Conservation (phyloP, 1,140 invertebrate species). For the Cotesia vestalis region DNA sequence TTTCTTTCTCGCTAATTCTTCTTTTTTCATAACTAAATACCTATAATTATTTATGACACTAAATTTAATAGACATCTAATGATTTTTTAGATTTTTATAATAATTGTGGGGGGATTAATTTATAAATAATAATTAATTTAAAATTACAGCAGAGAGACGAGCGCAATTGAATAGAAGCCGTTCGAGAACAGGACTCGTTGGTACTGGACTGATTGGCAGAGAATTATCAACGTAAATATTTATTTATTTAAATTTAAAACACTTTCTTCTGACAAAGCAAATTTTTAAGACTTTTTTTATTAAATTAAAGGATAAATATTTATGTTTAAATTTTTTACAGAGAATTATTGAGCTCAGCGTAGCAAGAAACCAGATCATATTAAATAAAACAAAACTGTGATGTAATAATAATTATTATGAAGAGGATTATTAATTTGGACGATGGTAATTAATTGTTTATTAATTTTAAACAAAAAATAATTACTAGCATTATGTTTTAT, state of each 20-base stretch:
- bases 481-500: too few relatives aligned
- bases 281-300: too few relatives aligned
- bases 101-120: conserved; percentile 43
- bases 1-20: too few relatives aligned
- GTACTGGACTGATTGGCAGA: conserved; percentile 66
- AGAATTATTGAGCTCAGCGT: conserved; percentile 64
- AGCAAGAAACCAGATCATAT: conserved; percentile 45
- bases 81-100: too few relatives aligned
- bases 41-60: conserved; percentile 13
- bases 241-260: conserved; percentile 33
- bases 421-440: too few relatives aligned
- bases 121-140: conserved; percentile 12
- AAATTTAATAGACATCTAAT: too few relatives aligned
- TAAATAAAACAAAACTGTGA: conserved; percentile 62
- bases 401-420: conserved; percentile 35
- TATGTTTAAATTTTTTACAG: conserved; percentile 47
- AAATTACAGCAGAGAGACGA: conserved; percentile 79
- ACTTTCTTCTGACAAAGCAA: too few relatives aligned
- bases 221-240: conserved; percentile 69
- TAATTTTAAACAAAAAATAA: too few relatives aligned
- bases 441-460: too few relatives aligned
- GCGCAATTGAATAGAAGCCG: conserved; percentile 86
- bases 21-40: conserved; percentile 21
- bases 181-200: conserved; percentile 79
- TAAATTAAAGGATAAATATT: too few relatives aligned